These are phyloP conservation scores for Melitaea athalia DNA, from an alignment of 2,888 invertebrate genomes.

Conservation along the genomic window DNA sequence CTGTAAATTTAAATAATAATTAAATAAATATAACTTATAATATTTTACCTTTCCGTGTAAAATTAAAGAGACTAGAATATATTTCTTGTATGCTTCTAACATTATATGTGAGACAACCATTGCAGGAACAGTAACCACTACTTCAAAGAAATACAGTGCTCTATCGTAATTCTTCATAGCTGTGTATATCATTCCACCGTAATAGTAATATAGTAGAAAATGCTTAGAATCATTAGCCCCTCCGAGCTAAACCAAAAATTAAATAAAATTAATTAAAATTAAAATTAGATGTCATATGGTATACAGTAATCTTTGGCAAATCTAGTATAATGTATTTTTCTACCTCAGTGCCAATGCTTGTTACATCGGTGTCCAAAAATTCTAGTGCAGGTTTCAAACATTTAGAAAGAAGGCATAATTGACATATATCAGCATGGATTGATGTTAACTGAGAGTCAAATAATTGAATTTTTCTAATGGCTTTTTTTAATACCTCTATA, in stretches of 20 bases:
- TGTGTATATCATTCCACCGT: slow-evolving; percentile 98
- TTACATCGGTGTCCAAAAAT: slow-evolving; percentile 94
- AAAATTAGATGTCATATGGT: background rate
- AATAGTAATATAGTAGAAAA: slow-evolving; percentile 97
- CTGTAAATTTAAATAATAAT: no score
- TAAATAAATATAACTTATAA: background rate
- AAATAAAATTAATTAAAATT: background rate
- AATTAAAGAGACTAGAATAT: slow-evolving; percentile 94
- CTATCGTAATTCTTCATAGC: slow-evolving; percentile 96
- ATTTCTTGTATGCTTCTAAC: slow-evolving; percentile 98
- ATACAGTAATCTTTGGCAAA: no score
- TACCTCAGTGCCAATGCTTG: slow-evolving; percentile 94
- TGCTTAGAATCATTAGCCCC: slow-evolving; percentile 93
- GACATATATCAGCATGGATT: slow-evolving; percentile 96
- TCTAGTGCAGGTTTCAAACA: slow-evolving; percentile 95
- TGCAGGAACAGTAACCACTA: slow-evolving; percentile 96
- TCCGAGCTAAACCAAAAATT: slow-evolving; percentile 79
- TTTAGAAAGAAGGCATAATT: slow-evolving; percentile 94
- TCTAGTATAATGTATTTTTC: background rate
- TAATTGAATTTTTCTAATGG: slow-evolving; percentile 93
- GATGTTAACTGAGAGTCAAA: slow-evolving; percentile 95
- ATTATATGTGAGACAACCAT: slow-evolving; percentile 97
- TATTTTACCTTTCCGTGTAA: slow-evolving; percentile 91
- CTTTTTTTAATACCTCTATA: slow-evolving; percentile 90
- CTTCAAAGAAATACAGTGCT: slow-evolving; percentile 97